Conservation (phyloP, 2,888 invertebrate genomes). For the Diogma glabrata region DNA sequence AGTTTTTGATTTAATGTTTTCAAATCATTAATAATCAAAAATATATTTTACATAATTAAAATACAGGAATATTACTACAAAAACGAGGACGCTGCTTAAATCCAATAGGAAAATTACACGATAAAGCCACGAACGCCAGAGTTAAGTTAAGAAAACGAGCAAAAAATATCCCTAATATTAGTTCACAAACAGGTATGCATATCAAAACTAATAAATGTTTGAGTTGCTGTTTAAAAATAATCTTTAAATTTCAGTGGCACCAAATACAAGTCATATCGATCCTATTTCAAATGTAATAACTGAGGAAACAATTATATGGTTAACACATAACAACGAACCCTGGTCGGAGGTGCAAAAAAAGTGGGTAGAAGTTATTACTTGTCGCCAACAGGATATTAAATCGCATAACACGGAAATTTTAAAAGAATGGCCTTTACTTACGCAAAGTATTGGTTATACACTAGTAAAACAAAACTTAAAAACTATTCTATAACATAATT, state of each 20-base stretch:
- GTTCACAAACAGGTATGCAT: neutral
- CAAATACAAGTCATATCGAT: neutral
- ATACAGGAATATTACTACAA: neutral
- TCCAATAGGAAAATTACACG: neutral
- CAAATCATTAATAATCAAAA: too few species aligned
- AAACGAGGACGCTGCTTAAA: neutral
- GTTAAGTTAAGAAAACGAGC: neutral
- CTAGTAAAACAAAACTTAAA: too few species aligned
- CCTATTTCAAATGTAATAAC: neutral
- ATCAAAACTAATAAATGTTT: too few species aligned
- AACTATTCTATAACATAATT: too few species aligned
- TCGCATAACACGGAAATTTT: neutral
- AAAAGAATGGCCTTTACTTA: neutral
- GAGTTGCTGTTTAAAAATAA: too few species aligned
- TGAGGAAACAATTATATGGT: too few species aligned
- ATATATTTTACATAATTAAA: too few species aligned
- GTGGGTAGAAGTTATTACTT: too few species aligned
- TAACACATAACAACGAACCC: too few species aligned
- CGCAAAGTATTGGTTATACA: neutral
- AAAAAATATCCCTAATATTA: neutral
- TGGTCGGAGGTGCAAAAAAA: too few species aligned
- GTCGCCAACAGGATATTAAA: too few species aligned
- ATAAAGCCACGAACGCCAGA: neutral
- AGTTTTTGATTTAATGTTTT: too few species aligned
- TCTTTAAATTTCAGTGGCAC: neutral